These are phyloP conservation scores for Ciconia boyciana DNA, from an alignment of 2,113 vertebrate species.

Conservation along the genomic window DNA sequence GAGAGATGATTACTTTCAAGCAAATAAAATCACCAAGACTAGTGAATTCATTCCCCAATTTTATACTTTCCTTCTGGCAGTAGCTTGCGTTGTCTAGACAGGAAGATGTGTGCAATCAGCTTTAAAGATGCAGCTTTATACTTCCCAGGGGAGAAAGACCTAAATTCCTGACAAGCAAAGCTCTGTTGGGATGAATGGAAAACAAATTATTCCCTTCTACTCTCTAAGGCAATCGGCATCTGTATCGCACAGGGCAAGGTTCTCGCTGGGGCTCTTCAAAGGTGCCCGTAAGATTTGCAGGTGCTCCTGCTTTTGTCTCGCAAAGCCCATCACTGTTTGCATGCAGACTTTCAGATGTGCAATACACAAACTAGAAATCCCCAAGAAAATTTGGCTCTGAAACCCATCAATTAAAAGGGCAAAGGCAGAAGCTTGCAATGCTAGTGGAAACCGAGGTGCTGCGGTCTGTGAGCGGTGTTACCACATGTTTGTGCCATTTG, in stretches of 20 bases:
- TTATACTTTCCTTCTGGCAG: conserved; percentile 2
- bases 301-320: not conserved
- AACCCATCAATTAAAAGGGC: not conserved
- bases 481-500: not conserved
- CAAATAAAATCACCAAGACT: not conserved
- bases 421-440: not conserved
- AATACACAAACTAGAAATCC: not conserved
- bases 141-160: not conserved
- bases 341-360: not conserved
- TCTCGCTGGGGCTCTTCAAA: not conserved
- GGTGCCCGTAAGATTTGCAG: not conserved
- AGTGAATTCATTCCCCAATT: not conserved
- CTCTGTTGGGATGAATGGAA: not conserved
- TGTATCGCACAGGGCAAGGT: not conserved
- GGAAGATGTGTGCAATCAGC: conserved; percentile 42
- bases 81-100: conserved; percentile 30
- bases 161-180: not conserved
- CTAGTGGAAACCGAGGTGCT: not conserved
- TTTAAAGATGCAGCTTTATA: conserved; percentile 9
- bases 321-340: not conserved
- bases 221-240: not conserved
- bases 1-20: not conserved
- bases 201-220: not conserved
- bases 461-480: not conserved
- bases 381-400: not conserved